Conservation (phyloP, 2,113 vertebrate species). For the Raphicerus campestris region DNA sequence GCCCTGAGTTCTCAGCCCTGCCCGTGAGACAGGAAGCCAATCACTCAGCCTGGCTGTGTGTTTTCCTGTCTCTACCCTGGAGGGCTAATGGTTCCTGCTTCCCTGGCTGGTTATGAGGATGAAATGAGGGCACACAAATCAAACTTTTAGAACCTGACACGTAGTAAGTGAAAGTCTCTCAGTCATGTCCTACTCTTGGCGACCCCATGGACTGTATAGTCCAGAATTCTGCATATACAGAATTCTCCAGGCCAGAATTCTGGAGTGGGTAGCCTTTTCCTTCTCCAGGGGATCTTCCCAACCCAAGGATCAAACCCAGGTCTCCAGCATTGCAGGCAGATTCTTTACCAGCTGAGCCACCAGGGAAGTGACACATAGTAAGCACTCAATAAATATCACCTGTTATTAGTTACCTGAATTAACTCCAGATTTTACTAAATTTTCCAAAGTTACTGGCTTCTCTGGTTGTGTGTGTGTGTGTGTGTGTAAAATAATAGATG, state of each 20-base stretch:
- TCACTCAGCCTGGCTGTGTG: neutral
- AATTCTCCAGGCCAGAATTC: neutral
- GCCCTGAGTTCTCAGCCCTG: neutral
- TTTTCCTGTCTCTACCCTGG: neutral
- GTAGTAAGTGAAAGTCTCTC: neutral
- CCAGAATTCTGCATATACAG: neutral
- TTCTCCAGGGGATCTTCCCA: neutral
- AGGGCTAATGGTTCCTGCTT: neutral
- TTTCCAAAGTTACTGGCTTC: neutral
- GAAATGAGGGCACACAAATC: neutral
- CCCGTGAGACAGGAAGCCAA: neutral
- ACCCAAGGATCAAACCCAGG: neutral
- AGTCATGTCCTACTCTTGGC: neutral
- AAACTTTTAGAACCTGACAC: neutral
- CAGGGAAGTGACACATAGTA: neutral
- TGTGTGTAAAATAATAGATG: neutral
- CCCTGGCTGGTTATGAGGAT: neutral
- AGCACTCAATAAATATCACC: neutral
- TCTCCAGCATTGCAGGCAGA: neutral
- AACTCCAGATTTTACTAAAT: neutral
- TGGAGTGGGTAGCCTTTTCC: neutral
- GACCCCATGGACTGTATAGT: neutral
- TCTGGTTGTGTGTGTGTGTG: neutral
- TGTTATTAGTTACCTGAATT: neutral
- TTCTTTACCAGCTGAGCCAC: neutral